Evolutionary conservation across 2,888 invertebrate species (phyloP), one percentile per base, ranked within the genome.

Genomic region (Calameuta idolon): DNA sequence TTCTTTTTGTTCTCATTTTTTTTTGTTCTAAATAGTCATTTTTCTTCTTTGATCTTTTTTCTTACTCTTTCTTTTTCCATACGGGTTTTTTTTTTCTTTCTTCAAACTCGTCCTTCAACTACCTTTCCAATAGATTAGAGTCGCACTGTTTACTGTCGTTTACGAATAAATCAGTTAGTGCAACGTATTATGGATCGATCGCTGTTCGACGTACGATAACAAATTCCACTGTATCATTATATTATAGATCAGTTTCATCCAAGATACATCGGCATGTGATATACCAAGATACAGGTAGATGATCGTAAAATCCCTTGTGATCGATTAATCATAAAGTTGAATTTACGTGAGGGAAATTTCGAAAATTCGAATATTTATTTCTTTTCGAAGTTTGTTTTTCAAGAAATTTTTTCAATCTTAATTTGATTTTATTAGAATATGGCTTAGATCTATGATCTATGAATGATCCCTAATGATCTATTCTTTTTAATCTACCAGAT

Each of bases 1-100:
- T 35, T 35, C 35, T 81, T 79, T 77, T 79, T 77, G 12, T 40
- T 78, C 76, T 69, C 34, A 12, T 11, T 34, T 34, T 69, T 15
- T 71, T 69, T 40, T 35, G 75, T 73, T 76, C 33, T 35, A 35
- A 37, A 75, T 34, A 15, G 11, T 23, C 9, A 0, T 4, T 33
- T 11, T 71, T 30, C 23, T 71, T n/a, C 71, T 71, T 71, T 71
- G 5, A 71, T n/a, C 23, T 34, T 74, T 23, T 74, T n/a, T 37
- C 35, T 11, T 74, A 31, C 75, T 33, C 76, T 76, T 75, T 0
- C 71, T 76, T 34, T 76, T 34, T 75, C 37, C 5, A 31, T 11
- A 33, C 68, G 37, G 4, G 0, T 31, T 2, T 69, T 34, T 23
- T 34, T 68, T 73, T n/a, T 12, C 33, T 33, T 73, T 68, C 73